A percentile compares a stretch with the other conserved stretches of the same genome.
Evolutionary conservation across 2,888 invertebrate genomes (phyloP).

Genomic region (Sussaba pulchella): DNA sequence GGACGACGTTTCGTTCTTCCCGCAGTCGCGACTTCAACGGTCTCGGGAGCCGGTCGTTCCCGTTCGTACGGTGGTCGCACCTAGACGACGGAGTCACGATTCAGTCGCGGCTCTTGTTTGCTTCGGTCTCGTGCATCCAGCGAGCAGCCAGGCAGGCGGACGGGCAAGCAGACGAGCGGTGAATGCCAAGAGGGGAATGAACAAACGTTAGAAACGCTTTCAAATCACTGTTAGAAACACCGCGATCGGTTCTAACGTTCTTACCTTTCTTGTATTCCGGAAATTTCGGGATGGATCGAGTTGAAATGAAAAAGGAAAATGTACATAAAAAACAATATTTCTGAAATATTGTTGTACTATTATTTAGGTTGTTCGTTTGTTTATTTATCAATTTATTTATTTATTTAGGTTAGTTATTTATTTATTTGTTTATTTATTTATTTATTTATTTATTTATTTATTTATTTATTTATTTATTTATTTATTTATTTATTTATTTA

Average conservation of each 20-base stretch:
- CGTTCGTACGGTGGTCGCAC: constrained; percentile 22
- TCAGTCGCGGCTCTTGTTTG: not conserved
- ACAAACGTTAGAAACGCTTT: not conserved
- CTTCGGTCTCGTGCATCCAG: constrained; percentile 15
- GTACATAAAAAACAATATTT: not conserved
- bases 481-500: too few species aligned
- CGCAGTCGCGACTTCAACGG: constrained; percentile 21
- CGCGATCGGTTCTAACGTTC: constrained; percentile 3
- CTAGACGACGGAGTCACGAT: constrained; percentile 43
- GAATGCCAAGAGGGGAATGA: constrained; percentile 39
- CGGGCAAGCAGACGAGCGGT: too few species aligned
- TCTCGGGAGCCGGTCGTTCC: constrained; percentile 36
- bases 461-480: too few species aligned
- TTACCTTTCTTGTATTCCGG: not conserved
- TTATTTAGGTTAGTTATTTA: too few species aligned
- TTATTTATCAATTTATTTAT: too few species aligned
- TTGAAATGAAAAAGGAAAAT: too few species aligned
- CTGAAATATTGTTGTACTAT: too few species aligned
- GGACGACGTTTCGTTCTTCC: constrained; percentile 27
- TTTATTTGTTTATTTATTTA: too few species aligned
- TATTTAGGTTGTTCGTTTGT: too few species aligned
- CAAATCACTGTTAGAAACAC: too few species aligned
- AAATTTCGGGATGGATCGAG: not conserved
- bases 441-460: too few species aligned
- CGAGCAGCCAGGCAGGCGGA: constrained; percentile 1